A percentile compares a stretch with the other conserved stretches of the same genome.
phyloP scores from a whole-genome alignment of 1,140 invertebrate genomes.

The Latrodectus geometricus region DNA sequence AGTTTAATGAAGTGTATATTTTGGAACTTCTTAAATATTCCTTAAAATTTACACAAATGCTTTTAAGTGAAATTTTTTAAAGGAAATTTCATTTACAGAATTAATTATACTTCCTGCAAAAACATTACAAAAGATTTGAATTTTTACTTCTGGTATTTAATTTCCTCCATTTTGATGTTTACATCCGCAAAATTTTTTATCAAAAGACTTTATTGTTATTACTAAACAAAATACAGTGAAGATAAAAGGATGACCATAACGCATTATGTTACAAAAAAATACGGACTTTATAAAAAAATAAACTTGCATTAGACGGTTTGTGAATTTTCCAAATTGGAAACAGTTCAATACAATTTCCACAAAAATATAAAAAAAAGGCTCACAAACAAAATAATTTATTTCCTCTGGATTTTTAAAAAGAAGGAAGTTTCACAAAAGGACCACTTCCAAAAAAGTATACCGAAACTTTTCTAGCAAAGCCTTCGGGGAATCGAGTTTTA shows the following conservation, averaged over 20 bases:
- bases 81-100: too few relatives aligned
- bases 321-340: background rate
- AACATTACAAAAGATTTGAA: too few relatives aligned
- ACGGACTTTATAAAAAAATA: too few relatives aligned
- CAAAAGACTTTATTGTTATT: background rate
- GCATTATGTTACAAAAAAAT: background rate
- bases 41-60: too few relatives aligned
- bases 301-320: too few relatives aligned
- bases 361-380: background rate
- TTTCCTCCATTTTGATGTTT: too few relatives aligned
- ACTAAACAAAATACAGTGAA: background rate
- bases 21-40: too few relatives aligned
- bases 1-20: too few relatives aligned
- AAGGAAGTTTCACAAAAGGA: background rate
- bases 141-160: too few relatives aligned
- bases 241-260: background rate
- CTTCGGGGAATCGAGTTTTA: conserved; percentile 38
- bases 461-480: conserved; percentile 1
- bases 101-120: too few relatives aligned
- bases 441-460: conserved; percentile 1
- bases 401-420: background rate
- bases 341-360: conserved; percentile 2
- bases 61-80: too few relatives aligned
- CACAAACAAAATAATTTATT: conserved; percentile 6
- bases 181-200: background rate